Evolutionary conservation across 2,888 invertebrate genomes (phyloP), one percentile per base, ranked within the genome.

Genomic region (Xestia c-nigrum): DNA sequence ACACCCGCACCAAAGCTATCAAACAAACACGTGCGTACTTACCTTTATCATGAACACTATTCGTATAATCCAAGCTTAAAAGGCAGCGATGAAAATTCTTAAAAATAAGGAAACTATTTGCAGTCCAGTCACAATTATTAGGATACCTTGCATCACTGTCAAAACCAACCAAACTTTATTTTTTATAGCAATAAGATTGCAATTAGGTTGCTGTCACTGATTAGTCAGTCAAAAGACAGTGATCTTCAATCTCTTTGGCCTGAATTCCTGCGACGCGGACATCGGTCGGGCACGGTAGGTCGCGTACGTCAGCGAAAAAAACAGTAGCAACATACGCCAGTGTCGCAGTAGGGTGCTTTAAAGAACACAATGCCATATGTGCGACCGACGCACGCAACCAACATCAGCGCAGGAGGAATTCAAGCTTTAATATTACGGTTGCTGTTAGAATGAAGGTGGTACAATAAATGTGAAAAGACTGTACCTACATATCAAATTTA

Each of bases 11-110:
- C 66, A 65, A 85, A 81, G 72, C 82, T 40, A 70, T 59, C 47
- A 85, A 66, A 59, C 38, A 85, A 63, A 59, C 38, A 12, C 5
- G 61, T 71, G 65, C 68, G 46, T 24, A 81, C 83, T 81, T 73
- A 83, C 83, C 70, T 76, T 72, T 7, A 9, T 55, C 24, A 12
- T 4, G 19, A 40, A 24, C n/a, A 55, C 16, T n/a, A 14, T 4
- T 50, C 16, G 5, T 21, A 38, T 47, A 40, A 19, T 65, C 16
- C 2, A n/a, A 31, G 14, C 65, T 52, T 5, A 12, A 40, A 43
- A 6, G 19, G 7, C 5, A 80, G 21, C 31, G 40, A 38, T 10
- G 0, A 16, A 10, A 5, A 21, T 40, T 1, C 43, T 68, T 12
- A 0, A n/a, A 57, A 21, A 1, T 14, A 7, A 16, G 2, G 43